These are phyloP conservation scores for Torymus texanus DNA, from an alignment of 2,888 invertebrate species.

Conservation along the genomic window DNA sequence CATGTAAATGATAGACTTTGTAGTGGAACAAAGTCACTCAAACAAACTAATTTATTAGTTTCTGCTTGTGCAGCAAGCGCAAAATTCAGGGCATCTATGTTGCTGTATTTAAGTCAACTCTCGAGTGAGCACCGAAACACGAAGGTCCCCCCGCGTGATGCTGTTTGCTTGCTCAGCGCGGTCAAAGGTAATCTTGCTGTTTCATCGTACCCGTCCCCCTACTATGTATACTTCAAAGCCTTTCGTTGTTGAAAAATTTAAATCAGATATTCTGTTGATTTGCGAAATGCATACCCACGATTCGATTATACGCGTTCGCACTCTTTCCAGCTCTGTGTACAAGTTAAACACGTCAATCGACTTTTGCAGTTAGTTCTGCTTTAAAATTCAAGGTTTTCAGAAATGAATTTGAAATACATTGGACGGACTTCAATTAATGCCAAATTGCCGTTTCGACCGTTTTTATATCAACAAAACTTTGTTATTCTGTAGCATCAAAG, in stretches of 20 bases:
- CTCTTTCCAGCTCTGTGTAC: too few species aligned
- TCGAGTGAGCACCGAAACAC: conserved; percentile 9
- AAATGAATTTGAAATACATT: too few species aligned
- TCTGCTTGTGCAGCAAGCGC: conserved; percentile 38
- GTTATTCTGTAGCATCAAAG: too few species aligned
- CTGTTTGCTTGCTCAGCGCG: conserved; percentile 4
- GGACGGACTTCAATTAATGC: too few species aligned
- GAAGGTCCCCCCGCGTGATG: neutral
- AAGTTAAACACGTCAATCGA: too few species aligned
- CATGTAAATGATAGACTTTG: conserved; percentile 17
- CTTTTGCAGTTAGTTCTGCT: too few species aligned
- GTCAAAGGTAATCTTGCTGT: conserved; percentile 44
- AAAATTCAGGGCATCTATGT: conserved; percentile 30
- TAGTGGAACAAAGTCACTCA: conserved; percentile 39
- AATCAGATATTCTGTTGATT: conserved; percentile 1
- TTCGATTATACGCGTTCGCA: neutral
- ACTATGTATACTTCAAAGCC: conserved; percentile 1
- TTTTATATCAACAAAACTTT: too few species aligned
- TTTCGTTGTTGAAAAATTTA: conserved; percentile 14
- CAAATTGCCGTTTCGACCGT: too few species aligned
- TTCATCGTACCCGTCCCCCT: neutral
- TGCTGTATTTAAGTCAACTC: conserved; percentile 48
- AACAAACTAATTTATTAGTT: conserved; percentile 52
- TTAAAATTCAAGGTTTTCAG: too few species aligned
- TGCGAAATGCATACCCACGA: conserved; percentile 6